Percentiles rank a stretch among this genome's conserved stretches.
These are phyloP conservation scores for Apteryx owenii DNA, from an alignment of 2,113 vertebrate genomes.

Conservation along the genomic window DNA sequence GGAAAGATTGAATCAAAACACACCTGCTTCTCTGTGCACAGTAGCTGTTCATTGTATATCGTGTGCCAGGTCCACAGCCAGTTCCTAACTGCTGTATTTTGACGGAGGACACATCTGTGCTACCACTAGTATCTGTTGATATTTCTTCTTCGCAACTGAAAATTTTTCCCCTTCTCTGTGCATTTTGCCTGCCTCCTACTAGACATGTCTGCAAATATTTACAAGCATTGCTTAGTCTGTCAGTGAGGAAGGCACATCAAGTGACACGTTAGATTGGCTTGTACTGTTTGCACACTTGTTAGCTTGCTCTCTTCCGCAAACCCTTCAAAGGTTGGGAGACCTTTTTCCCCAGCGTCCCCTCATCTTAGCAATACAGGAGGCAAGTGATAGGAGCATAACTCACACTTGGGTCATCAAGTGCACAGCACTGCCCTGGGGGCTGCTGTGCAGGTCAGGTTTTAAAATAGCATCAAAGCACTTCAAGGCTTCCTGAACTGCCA, in stretches of 20 bases:
- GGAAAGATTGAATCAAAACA: background rate
- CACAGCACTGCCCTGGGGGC: background rate
- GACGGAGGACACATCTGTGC: background rate
- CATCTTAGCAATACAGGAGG: accelerated
- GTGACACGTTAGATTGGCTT: background rate
- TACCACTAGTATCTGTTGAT: background rate
- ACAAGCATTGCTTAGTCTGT: background rate
- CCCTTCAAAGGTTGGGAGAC: background rate
- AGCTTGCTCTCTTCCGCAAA: background rate
- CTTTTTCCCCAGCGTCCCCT: background rate
- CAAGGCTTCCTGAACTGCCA: background rate
- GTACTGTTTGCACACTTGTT: background rate
- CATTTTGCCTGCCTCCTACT: background rate
- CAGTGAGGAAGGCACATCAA: background rate
- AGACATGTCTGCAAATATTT: background rate
- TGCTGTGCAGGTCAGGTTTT: background rate
- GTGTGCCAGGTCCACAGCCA: background rate
- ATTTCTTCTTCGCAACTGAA: background rate
- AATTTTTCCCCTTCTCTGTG: background rate
- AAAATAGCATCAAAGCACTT: background rate
- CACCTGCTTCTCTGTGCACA: background rate
- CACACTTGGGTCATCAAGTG: accelerated
- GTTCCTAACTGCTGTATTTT: background rate
- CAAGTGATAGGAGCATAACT: background rate
- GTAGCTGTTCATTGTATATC: background rate